Conservation (phyloP, 1,140 invertebrate genomes). For the Tetramorium simillimum region DNA sequence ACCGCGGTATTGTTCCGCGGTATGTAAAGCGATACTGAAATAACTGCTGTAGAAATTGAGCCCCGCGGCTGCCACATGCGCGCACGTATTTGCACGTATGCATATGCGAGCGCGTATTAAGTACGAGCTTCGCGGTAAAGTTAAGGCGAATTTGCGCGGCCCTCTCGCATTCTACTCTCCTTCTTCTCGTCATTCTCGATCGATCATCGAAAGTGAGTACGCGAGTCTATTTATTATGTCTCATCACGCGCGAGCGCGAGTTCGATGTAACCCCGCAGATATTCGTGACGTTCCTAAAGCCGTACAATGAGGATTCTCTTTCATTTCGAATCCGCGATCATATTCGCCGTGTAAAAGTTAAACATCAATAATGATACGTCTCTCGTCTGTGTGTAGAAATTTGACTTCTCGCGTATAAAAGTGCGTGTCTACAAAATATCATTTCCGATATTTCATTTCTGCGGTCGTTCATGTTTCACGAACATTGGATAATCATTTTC, state of each 20-base stretch:
- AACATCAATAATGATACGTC: not conserved
- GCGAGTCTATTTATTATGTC: not conserved
- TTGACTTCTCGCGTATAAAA: not conserved
- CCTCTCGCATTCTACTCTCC: not conserved
- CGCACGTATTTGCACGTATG: conserved; percentile 32
- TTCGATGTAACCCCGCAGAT: not conserved
- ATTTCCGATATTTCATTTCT: not conserved
- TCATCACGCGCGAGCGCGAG: not conserved
- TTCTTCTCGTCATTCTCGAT: not conserved
- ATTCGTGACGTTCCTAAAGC: not conserved
- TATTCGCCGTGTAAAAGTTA: not conserved
- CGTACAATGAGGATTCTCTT: not conserved
- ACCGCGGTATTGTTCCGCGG: conserved; percentile 49
- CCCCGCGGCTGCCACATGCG: conserved; percentile 41
- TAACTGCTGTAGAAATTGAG: conserved; percentile 67
- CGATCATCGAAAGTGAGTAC: conserved; percentile 9
- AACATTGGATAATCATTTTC: not conserved
- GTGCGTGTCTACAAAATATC: not conserved
- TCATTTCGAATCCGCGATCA: not conserved
- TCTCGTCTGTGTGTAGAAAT: not conserved
- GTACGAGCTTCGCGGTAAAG: conserved; percentile 11
- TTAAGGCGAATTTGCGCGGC: conserved; percentile 48
- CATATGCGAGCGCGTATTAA: conserved; percentile 43
- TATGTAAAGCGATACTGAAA: conserved; percentile 73
- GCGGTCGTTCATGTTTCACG: not conserved